Conservation (phyloP, 2,888 invertebrate species). For the Aquatica leii region DNA sequence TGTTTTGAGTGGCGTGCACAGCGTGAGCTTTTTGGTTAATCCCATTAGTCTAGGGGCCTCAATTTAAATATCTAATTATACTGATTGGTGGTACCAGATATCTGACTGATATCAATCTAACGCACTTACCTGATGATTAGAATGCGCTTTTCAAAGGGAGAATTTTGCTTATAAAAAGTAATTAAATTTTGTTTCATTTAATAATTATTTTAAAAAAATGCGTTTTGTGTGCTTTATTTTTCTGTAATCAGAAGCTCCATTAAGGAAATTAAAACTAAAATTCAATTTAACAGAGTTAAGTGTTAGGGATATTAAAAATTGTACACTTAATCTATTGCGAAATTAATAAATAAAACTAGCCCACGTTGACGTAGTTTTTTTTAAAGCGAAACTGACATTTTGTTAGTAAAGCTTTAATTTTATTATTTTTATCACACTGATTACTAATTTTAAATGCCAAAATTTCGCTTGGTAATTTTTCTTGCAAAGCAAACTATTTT, state of each 20-base stretch:
- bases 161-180: conserved; percentile 5
- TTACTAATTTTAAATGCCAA: too few species aligned
- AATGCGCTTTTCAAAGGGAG: conserved; percentile 6
- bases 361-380: too few species aligned
- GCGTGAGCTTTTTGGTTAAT: conserved; percentile 39
- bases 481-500: too few species aligned
- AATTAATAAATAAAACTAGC: too few species aligned
- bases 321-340: not conserved
- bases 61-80: conserved; percentile 53
- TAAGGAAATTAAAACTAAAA: conserved; percentile 24
- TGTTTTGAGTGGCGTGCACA: conserved; percentile 42
- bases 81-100: conserved; percentile 49
- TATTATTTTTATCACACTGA: too few species aligned
- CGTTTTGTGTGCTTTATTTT: not conserved
- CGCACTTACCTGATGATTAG: conserved; percentile 44
- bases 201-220: conserved; percentile 13
- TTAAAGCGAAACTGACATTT: too few species aligned
- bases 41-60: conserved; percentile 40
- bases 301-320: not conserved
- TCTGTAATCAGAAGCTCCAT: conserved; percentile 13
- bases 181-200: conserved; percentile 24
- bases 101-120: conserved; percentile 47
- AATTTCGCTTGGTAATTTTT: too few species aligned
- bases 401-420: too few species aligned
- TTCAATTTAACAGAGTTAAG: conserved; percentile 12